Evolutionary conservation across 2,888 invertebrate species (phyloP).

Genomic region (Rhingia campestris): DNA sequence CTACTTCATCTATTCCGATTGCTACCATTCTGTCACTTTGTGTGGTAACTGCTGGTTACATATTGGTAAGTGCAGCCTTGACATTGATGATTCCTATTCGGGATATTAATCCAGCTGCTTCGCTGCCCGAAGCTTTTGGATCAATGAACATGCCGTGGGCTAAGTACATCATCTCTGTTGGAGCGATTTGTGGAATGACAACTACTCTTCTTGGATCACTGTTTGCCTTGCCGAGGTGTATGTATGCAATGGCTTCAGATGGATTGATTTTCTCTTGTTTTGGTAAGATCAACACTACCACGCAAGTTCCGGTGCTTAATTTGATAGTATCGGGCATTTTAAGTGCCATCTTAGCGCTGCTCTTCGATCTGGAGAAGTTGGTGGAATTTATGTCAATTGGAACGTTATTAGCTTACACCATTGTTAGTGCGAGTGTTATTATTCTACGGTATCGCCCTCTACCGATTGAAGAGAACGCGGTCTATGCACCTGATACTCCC

Average conservation of each 20-base stretch:
- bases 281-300: constrained; percentile 89
- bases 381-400: constrained; percentile 98
- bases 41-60: constrained; percentile 90
- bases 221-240: constrained; percentile 92
- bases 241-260: constrained; percentile 96
- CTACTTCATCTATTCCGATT: constrained; percentile 90
- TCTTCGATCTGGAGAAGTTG: constrained; percentile 94
- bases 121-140: constrained; percentile 91
- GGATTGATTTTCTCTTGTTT: constrained; percentile 92
- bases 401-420: constrained; percentile 93
- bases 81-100: constrained; percentile 92
- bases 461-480: constrained; percentile 83
- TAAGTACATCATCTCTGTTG: constrained; percentile 91
- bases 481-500: constrained; percentile 84
- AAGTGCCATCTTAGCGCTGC: constrained; percentile 90
- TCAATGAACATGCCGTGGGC: constrained; percentile 91
- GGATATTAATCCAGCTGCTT: constrained; percentile 89
- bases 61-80: constrained; percentile 91
- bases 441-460: constrained; percentile 91
- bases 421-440: constrained; percentile 95
- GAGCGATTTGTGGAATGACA: constrained; percentile 96
- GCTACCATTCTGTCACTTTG: constrained; percentile 92
- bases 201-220: constrained; percentile 93
- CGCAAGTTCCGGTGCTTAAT: constrained; percentile 91
- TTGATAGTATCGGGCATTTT: constrained; percentile 89